Evolutionary conservation across 1,140 invertebrate species (phyloP).

Genomic region (Aphis craccivora): DNA sequence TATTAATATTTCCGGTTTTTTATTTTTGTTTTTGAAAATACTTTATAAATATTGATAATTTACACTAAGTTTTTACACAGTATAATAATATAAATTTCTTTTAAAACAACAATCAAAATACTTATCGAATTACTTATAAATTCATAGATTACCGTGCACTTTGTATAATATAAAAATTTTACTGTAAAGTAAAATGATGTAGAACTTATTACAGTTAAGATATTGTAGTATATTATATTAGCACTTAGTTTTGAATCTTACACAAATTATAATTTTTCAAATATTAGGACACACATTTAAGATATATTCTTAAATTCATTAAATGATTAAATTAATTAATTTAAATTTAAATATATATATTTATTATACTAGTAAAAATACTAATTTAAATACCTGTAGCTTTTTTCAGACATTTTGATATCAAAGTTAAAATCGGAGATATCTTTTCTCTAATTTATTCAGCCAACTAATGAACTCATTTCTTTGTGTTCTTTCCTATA

Average conservation of each 20-base stretch:
- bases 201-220: background rate
- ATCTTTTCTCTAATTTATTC: background rate
- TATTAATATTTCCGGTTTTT: background rate
- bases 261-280: background rate
- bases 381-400: constrained; percentile 5
- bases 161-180: too few species aligned
- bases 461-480: background rate
- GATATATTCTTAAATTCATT: background rate
- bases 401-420: background rate
- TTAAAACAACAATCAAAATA: too few species aligned
- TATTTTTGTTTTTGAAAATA: background rate
- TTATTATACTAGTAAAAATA: background rate
- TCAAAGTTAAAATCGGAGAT: background rate
- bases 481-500: background rate
- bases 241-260: too few species aligned
- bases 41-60: too few species aligned
- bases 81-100: too few species aligned
- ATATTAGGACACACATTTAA: background rate
- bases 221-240: background rate
- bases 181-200: too few species aligned
- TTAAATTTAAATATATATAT: background rate
- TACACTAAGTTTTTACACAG: too few species aligned
- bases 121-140: too few species aligned
- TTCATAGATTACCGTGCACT: too few species aligned
- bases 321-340: background rate